phyloP scores from a whole-genome alignment of 2,113 vertebrate species.

The Cynocephalus volans region DNA sequence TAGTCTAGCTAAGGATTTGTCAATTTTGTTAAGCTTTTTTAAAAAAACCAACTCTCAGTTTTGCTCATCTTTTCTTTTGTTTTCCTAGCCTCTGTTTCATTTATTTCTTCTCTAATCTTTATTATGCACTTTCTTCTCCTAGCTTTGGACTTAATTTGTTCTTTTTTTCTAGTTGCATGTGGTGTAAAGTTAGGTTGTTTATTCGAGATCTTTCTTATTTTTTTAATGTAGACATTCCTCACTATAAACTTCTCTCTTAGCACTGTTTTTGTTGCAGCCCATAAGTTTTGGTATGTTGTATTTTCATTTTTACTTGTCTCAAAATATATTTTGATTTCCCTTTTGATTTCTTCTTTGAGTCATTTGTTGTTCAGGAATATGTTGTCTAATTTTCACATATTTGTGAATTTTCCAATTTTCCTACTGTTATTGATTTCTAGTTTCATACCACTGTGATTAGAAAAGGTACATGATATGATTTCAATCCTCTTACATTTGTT shows the following conservation, averaged over 20 bases:
- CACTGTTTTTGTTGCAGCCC: not conserved
- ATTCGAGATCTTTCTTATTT: not conserved
- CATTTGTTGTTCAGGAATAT: not conserved
- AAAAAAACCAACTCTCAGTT: not conserved
- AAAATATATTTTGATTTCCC: not conserved
- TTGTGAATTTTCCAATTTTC: not conserved
- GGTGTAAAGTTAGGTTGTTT: not conserved
- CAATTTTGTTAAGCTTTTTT: not conserved
- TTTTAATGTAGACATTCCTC: not conserved
- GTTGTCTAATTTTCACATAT: not conserved
- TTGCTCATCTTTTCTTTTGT: not conserved
- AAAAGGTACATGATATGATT: not conserved
- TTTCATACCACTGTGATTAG: not conserved
- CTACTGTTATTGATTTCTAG: not conserved
- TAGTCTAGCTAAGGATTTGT: not conserved
- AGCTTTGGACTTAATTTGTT: not conserved
- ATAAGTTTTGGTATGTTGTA: not conserved
- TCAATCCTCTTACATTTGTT: not conserved
- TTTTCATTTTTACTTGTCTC: not conserved
- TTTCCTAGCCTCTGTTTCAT: not conserved
- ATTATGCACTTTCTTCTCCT: not conserved
- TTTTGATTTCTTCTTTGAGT: not conserved
- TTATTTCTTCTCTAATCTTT: not conserved
- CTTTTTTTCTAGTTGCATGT: not conserved
- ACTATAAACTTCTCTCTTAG: not conserved